Base-by-base conservation (phyloP, 2,888 invertebrate species). In the Mystacides longicornis region DNA sequence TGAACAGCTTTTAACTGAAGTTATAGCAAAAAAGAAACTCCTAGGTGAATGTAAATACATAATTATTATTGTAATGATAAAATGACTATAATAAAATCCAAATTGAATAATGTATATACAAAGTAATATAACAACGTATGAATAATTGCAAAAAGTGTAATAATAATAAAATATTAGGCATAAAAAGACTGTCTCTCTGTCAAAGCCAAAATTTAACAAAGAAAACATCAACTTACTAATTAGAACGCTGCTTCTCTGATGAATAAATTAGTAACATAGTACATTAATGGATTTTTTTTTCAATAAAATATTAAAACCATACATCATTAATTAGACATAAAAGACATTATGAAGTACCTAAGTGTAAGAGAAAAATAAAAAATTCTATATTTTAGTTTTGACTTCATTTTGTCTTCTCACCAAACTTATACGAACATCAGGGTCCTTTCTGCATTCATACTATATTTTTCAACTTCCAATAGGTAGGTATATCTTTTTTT, bases 41-140 rank as follows among this genome's bases (percentile, higher is more conserved):
- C 37, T 37, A 37, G 16, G 37, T 37, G 37, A 37, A 7, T n/a
- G n/a, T n/a, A n/a, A n/a, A n/a, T n/a, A n/a, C n/a, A n/a, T n/a
- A n/a, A n/a, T n/a, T n/a, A n/a, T n/a, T n/a, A n/a, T n/a, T n/a
- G n/a, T n/a, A n/a, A n/a, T n/a, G n/a, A n/a, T n/a, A n/a, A n/a
- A 7, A 37, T 37, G 14, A 37, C 16, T 37, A 51, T 51, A 42
- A 37, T 23, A 51, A 42, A 37, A 37, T 42, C 37, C 37, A 42
- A 31, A 37, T 51, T 51, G 23, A 16, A 9, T 16, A 31, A 20
- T 51, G 20, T 51, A 51, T 51, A 37, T 51, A 51, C 51, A 51
- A 21, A 49, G 31, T 7, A 49, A 46, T 46, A 49, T 31, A 31
- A 49, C 31, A 27, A 27, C 18, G 18, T 49, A 23, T 27, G 16